Base-by-base conservation (phyloP, 2,113 vertebrate genomes). In the Otus sunia region DNA sequence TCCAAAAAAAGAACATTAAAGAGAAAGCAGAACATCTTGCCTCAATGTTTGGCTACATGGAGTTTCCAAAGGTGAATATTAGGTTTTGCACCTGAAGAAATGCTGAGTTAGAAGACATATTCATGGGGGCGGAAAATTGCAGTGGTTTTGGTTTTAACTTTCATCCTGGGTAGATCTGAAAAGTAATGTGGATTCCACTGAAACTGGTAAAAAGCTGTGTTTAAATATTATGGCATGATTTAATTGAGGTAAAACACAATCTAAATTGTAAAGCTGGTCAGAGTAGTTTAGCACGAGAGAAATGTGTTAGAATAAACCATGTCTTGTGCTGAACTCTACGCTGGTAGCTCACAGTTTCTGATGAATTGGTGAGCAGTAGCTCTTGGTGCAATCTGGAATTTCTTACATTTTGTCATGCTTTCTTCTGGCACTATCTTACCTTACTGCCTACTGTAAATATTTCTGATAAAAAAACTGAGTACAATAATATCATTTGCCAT, bases 1-100 rank as follows among this genome's bases (percentile, higher is more conserved):
- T 99, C 98, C 99, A 99, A 92, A 98, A 98, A 98, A 99, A 99
- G 98, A 99, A 98, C 96, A 99, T 99, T 97, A 99, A 99, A 97
- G 99, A 99, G 94, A 99, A 99, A 88, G 99, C 98, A 2, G 98
- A 99, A 95, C 99, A 99, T 94, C 98, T 99, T 62, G 98, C 98
- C 21, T 98, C 98, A 76, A 96, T 99, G 98, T 99, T 99, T 97
- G 98, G 97, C 95, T 97, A 98, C 63, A 59, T 87, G 95, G 97
- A 98, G 83, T 96, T 98, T 82, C 97, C 98, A 4, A 98, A 99
- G 99, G 99, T 99, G 99, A 99, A 96, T 98, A 97, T 97, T 94
- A 88, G 39, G 22, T 78, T 96, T 94, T 94, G 76, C 72, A 93
- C 80, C 78, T 91, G 62, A 67, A 95, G 59, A 93, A 53, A 30